phyloP scores from a whole-genome alignment of 2,113 vertebrate genomes.

The Cyanocitta stelleri region DNA sequence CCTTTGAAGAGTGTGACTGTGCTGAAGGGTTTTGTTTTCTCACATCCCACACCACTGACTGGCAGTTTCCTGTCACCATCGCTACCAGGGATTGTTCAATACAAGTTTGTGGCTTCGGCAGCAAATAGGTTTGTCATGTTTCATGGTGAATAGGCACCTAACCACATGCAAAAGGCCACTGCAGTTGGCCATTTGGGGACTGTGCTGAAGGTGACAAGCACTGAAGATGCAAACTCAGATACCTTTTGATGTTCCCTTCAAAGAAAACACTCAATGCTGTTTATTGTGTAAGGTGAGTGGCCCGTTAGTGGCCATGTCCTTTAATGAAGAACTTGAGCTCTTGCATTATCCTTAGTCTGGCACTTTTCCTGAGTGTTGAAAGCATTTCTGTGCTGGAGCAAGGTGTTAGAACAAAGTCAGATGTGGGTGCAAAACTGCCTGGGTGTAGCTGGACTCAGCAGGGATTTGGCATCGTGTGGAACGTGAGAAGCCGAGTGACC shows the following conservation, averaged over 20 bases:
- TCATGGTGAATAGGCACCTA: not conserved
- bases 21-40: not conserved
- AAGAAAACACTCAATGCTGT: not conserved
- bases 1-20: conserved; percentile 4
- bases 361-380: not conserved
- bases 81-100: not conserved
- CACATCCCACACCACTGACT: not conserved
- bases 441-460: not conserved
- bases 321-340: not conserved
- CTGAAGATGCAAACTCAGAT: not conserved
- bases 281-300: not conserved
- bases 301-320: not conserved
- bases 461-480: not conserved
- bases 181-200: not conserved
- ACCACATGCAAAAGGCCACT: not conserved
- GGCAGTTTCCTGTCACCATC: not conserved
- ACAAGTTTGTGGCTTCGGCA: not conserved
- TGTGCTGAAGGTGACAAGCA: not conserved
- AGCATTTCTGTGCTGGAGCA: not conserved
- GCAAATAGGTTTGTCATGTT: not conserved
- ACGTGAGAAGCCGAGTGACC: not conserved
- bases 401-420: not conserved
- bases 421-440: not conserved
- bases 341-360: not conserved
- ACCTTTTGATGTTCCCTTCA: conserved; percentile 14